Conservation (phyloP, 2,113 vertebrate species). For the Phodopus roborovskii region DNA sequence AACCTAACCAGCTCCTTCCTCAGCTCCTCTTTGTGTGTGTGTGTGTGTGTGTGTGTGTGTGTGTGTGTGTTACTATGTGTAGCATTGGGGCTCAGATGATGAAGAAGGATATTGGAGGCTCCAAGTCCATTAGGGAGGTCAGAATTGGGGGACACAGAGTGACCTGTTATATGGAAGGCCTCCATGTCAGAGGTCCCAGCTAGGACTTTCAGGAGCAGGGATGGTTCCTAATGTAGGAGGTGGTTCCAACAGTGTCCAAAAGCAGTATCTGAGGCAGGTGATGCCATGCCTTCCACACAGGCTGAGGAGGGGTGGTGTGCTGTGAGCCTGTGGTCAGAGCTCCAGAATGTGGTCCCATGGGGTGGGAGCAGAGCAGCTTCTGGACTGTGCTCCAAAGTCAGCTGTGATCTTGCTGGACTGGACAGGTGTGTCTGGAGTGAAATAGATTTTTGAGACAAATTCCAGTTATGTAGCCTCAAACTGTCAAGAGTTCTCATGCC, state of each 20-base stretch:
- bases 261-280: background rate
- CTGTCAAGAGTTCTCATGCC: too few relatives aligned
- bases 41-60: background rate
- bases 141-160: background rate
- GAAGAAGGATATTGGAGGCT: background rate
- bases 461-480: background rate
- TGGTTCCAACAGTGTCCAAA: background rate
- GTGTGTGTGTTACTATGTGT: background rate
- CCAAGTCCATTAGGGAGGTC: background rate
- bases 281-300: background rate
- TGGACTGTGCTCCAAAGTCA: background rate
- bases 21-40: background rate
- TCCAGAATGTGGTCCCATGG: background rate
- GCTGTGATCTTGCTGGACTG: background rate
- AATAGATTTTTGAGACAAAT: background rate
- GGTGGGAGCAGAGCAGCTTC: background rate
- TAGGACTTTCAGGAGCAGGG: background rate
- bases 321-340: background rate
- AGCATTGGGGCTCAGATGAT: background rate
- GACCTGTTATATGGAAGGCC: background rate
- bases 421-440: background rate
- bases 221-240: background rate
- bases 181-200: background rate
- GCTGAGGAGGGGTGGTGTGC: background rate
- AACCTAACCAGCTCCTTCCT: background rate